Evolutionary conservation across 2,113 vertebrate species (phyloP).

Genomic region (Pristiophorus japonicus): DNA sequence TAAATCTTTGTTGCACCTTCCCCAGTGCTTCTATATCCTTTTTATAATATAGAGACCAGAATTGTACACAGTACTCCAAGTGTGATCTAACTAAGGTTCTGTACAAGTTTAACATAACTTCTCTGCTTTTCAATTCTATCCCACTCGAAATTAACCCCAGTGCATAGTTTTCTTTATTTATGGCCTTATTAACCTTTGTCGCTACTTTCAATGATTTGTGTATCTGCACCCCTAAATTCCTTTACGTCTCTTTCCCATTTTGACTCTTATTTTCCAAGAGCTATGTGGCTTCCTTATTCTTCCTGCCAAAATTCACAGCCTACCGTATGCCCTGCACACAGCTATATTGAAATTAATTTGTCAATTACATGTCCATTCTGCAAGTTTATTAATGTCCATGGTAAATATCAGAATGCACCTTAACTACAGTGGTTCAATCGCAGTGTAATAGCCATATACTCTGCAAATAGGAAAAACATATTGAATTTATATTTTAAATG

Average conservation of each 20-base stretch:
- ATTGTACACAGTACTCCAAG: not conserved
- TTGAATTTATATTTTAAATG: not conserved
- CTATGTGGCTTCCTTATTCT: not conserved
- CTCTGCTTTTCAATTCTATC: not conserved
- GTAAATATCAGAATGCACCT: not conserved
- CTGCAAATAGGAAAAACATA: not conserved
- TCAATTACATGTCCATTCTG: not conserved
- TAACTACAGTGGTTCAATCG: not conserved
- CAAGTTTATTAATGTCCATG: not conserved
- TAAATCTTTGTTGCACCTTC: not conserved
- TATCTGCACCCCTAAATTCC: not conserved
- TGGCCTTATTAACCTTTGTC: not conserved
- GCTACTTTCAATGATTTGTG: not conserved
- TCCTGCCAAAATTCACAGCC: not conserved
- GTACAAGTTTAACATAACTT: not conserved
- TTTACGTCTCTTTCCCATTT: not conserved
- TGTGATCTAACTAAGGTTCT: not conserved
- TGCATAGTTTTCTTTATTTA: not conserved
- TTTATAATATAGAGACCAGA: not conserved
- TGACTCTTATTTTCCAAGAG: not conserved
- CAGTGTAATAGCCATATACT: not conserved
- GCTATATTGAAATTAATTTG: not conserved
- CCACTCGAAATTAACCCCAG: not conserved
- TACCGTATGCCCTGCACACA: too few relatives aligned
- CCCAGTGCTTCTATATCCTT: not conserved